Conservation (phyloP, 2,888 invertebrate genomes). For the Ophioninae sp. region DNA sequence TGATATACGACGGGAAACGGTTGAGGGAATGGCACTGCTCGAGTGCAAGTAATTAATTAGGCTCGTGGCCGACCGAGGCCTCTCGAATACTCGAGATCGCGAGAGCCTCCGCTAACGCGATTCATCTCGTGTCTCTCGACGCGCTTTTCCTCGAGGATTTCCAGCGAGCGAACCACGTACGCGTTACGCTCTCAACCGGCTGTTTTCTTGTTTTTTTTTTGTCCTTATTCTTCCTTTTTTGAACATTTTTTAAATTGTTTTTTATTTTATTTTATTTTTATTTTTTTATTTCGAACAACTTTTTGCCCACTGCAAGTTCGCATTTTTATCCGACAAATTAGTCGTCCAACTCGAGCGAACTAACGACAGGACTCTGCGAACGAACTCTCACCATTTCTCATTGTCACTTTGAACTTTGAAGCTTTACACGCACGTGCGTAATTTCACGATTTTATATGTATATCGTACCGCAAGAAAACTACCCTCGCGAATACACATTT, state of each 20-base stretch:
- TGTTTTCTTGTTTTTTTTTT: background rate
- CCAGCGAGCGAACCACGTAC: slow-evolving; percentile 3
- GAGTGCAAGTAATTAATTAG: slow-evolving; percentile 68
- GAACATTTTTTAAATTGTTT: too few relatives aligned
- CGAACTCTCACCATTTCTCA: background rate
- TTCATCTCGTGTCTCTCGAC: slow-evolving; percentile 33
- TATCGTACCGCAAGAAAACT: too few relatives aligned
- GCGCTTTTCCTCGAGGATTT: slow-evolving; percentile 27
- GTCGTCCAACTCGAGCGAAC: background rate
- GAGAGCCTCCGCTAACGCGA: slow-evolving; percentile 19
- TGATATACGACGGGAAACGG: slow-evolving; percentile 57
- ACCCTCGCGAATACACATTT: too few relatives aligned
- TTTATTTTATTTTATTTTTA: background rate
- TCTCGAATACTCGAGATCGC: slow-evolving; percentile 33
- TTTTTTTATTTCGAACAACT: too few relatives aligned
- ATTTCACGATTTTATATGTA: background rate
- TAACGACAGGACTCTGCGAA: background rate
- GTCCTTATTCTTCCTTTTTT: background rate
- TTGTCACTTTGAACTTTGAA: background rate
- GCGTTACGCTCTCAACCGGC: slow-evolving; percentile 1
- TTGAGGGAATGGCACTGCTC: slow-evolving; percentile 48
- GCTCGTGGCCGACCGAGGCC: slow-evolving; percentile 53
- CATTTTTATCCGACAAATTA: slow-evolving; percentile 27
- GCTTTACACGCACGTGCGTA: background rate
- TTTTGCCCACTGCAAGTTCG: background rate